These are phyloP conservation scores for Allophyes oxyacanthae DNA, from an alignment of 2,888 invertebrate genomes.

Conservation along the genomic window DNA sequence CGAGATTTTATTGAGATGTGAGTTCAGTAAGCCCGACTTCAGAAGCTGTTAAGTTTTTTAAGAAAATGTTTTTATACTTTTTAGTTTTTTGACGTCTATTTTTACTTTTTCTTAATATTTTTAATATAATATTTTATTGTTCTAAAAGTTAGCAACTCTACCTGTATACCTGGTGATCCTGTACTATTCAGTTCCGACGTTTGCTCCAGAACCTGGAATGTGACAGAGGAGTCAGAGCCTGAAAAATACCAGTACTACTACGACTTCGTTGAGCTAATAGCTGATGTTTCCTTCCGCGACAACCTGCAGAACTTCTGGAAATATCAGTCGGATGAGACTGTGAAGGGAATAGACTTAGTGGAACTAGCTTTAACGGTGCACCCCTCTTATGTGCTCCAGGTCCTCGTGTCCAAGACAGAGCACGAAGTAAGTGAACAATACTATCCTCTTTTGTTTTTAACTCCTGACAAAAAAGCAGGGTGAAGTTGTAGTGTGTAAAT, in stretches of 20 bases:
- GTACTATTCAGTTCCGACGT: too few species aligned
- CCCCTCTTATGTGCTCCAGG: constrained; percentile 69
- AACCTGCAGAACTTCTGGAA: constrained; percentile 92
- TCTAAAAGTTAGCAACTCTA: too few species aligned
- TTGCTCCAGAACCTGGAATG: constrained; percentile 77
- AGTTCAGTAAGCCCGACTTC: too few species aligned
- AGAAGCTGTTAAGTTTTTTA: too few species aligned
- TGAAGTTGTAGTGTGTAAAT: too few species aligned
- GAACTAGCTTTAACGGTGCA: constrained; percentile 89
- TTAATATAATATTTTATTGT: too few species aligned
- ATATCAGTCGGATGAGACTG: constrained; percentile 90
- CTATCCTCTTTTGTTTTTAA: too few species aligned
- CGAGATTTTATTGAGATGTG: constrained; percentile 69
- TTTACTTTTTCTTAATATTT: too few species aligned
- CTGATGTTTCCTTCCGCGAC: constrained; percentile 82
- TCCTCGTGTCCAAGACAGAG: constrained; percentile 66
- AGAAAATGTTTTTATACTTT: too few species aligned
- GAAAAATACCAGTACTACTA: constrained; percentile 79
- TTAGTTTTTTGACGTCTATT: too few species aligned
- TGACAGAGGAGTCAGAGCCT: constrained; percentile 74
- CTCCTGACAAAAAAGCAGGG: constrained; percentile 63
- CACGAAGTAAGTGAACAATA: constrained; percentile 63
- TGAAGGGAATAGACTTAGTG: constrained; percentile 87
- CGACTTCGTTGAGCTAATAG: constrained; percentile 79
- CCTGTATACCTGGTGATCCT: too few species aligned